phyloP scores from a whole-genome alignment of 1,140 invertebrate species.

The Macrosteles quadrilineatus region DNA sequence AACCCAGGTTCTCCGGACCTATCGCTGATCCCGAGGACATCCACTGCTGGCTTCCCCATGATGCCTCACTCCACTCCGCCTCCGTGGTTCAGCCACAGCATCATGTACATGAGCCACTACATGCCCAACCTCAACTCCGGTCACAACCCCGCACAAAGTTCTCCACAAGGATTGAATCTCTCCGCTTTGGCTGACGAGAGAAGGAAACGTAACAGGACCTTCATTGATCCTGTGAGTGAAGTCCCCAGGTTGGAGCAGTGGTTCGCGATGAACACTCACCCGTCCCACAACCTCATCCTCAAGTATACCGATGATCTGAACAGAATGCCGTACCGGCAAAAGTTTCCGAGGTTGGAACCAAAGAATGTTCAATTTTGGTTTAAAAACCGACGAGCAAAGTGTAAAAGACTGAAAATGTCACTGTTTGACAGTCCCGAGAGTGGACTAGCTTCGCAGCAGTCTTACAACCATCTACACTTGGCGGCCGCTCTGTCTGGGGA shows the following conservation, averaged over 20 bases:
- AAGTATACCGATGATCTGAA: slow-evolving; percentile 97
- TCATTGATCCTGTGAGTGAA: slow-evolving; percentile 97
- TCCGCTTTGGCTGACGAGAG: slow-evolving; percentile 68
- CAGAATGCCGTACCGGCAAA: slow-evolving; percentile 90
- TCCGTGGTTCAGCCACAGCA: slow-evolving; percentile 76
- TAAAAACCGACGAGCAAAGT: slow-evolving; percentile 95
- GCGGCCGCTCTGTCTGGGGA: slow-evolving; percentile 34
- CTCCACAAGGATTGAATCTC: slow-evolving; percentile 43
- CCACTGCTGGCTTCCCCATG: slow-evolving; percentile 68
- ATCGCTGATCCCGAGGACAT: slow-evolving; percentile 47
- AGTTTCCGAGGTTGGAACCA: slow-evolving; percentile 93
- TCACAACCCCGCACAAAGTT: slow-evolving; percentile 48
- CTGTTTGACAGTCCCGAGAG: slow-evolving; percentile 57
- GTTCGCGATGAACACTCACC: slow-evolving; percentile 97
- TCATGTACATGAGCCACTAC: slow-evolving; percentile 91
- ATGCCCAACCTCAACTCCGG: slow-evolving; percentile 61
- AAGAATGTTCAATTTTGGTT: slow-evolving; percentile 99
- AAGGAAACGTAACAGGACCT: slow-evolving; percentile 93
- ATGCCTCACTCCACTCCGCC: slow-evolving; percentile 65
- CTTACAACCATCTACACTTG: slow-evolving; percentile 41
- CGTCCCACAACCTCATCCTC: slow-evolving; percentile 93
- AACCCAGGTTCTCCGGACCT: slow-evolving; percentile 44
- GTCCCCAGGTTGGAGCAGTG: slow-evolving; percentile 95
- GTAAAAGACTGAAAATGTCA: slow-evolving; percentile 89
- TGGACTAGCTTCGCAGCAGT: slow-evolving; percentile 33